Base-by-base conservation (phyloP, 2,888 invertebrate genomes). In the Crossocerus cetratus region DNA sequence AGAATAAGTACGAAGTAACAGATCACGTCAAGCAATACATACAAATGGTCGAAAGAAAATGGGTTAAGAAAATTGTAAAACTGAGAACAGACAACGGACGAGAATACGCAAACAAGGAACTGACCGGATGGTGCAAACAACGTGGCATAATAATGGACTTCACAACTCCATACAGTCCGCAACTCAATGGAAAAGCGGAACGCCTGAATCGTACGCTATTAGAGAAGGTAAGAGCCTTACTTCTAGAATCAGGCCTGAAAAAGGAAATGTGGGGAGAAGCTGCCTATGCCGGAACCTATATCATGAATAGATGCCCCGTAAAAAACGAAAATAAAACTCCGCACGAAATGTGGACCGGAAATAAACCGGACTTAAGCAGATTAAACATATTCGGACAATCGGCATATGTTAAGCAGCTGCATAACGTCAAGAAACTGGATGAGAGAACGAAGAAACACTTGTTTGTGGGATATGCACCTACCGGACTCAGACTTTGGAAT, bases 331-430 rank as follows among this genome's bases (percentile, higher is more conserved):
- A 42, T 2, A 58, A 32, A n/a, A 86, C 87, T 5, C 86, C 86
- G 5, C 65, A 56, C 56, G 86, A 88, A 79, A 66, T 68, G 23
- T 87, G 86, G 86, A 76, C 69, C 11, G 69, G 66, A 5, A 75
- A 65, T 61, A 86, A 77, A 77, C 83, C 86, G 18, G 70, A 87
- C 64, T 64, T 87, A 32, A 78, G 77, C 23, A 76, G 74, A 32
- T 22, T 88, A 32, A 75, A 81, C 77, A 69, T 84, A 2, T 88
- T 88, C 82, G 87, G 87, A 14, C 69, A 74, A 54, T 58, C 55
- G 61, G 83, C 80, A 3, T 81, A 84, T 77, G 79, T 77, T 8
- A 84, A 87, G 75, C 61, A 71, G 2, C 42, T 85, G 11, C 77
- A 74, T 32, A 66, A 81, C 5, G 14, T 80, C 13, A 80, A 77